phyloP scores from a whole-genome alignment of 2,113 vertebrate genomes.

The Laterallus jamaicensis region DNA sequence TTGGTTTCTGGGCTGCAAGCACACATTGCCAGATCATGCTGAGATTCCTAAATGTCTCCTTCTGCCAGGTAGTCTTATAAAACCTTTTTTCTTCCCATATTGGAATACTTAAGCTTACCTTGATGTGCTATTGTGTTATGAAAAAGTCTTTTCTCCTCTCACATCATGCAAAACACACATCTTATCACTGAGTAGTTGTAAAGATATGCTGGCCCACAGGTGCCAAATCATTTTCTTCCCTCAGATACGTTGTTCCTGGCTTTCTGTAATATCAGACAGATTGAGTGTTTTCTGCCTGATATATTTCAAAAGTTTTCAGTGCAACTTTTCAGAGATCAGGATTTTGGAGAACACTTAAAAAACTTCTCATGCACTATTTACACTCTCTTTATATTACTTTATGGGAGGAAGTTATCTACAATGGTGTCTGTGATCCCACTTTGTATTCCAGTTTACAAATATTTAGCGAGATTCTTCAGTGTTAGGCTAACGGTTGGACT shows the following conservation, averaged over 20 bases:
- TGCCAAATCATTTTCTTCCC: neutral
- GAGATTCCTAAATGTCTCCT: neutral
- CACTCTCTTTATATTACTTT: neutral
- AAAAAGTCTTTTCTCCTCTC: neutral
- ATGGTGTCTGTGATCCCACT: neutral
- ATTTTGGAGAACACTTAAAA: neutral
- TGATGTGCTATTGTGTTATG: neutral
- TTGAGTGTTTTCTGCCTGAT: neutral
- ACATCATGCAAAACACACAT: rapidly evolving
- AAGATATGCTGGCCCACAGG: neutral
- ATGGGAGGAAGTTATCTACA: neutral
- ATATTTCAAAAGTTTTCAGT: neutral
- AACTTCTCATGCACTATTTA: neutral
- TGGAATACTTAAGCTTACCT: neutral
- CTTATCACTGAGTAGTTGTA: neutral
- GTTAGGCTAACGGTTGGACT: too few relatives aligned
- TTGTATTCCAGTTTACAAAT: neutral
- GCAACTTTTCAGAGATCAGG: neutral
- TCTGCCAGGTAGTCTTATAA: neutral
- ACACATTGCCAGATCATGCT: too few relatives aligned
- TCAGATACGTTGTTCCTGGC: neutral
- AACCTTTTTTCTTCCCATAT: neutral
- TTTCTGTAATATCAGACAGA: neutral
- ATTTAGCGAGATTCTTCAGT: neutral
- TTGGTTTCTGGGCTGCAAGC: too few relatives aligned